A percentile compares a stretch with the other conserved stretches of the same genome.
These are phyloP conservation scores for Microcebus murinus DNA, from an alignment of 2,113 vertebrate species.

Conservation along the genomic window DNA sequence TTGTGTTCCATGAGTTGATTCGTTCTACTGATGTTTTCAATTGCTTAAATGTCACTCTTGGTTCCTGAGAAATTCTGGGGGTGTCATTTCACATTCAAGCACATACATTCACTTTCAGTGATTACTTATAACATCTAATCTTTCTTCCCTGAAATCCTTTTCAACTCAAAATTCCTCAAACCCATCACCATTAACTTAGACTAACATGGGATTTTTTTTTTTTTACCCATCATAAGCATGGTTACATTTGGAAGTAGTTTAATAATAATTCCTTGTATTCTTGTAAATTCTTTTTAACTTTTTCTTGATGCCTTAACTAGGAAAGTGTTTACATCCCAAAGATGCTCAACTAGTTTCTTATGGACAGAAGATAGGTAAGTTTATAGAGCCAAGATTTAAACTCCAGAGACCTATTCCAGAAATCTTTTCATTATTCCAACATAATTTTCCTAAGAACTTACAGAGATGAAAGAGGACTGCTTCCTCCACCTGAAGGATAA, in stretches of 20 bases:
- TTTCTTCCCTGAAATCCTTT: not conserved
- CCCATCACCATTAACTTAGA: not conserved
- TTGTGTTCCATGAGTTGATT: conserved; percentile 10
- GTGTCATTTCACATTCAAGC: conserved; percentile 40
- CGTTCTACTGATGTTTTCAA: conserved; percentile 11
- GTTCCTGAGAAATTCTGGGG: not conserved
- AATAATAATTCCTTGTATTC: not conserved
- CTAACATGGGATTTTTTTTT: not conserved
- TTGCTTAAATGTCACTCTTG: conserved; percentile 61
- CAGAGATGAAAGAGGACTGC: not conserved
- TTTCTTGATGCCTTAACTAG: not conserved
- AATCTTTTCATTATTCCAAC: not conserved
- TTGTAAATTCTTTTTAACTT: not conserved
- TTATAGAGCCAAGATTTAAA: not conserved
- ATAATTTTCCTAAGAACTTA: not conserved
- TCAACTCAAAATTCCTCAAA: not conserved
- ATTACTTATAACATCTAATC: conserved; percentile 40
- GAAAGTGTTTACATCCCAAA: not conserved
- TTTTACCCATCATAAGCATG: not conserved
- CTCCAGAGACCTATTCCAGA: not conserved
- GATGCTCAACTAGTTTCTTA: not conserved
- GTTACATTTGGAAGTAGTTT: not conserved
- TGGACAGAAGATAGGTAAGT: not conserved
- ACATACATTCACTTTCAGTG: not conserved
- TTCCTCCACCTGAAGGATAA: not conserved